A percentile compares a stretch with the other conserved stretches of the same genome.
Evolutionary conservation across 2,113 vertebrate genomes (phyloP).

Genomic region (Microcebus murinus): DNA sequence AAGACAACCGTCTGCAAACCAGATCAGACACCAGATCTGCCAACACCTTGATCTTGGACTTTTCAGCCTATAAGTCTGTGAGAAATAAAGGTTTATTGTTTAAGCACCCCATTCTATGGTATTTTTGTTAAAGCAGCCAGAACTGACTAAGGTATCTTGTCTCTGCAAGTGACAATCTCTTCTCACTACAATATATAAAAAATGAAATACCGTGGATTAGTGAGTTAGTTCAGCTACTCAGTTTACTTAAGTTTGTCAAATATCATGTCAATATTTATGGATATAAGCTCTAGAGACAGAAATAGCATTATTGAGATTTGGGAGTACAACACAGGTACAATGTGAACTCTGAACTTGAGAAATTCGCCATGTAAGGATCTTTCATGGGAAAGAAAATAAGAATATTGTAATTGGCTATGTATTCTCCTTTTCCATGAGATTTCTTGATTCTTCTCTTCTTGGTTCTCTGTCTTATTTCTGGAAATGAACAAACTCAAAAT

Average conservation of each 20-base stretch:
- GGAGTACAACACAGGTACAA: neutral
- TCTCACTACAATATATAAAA: neutral
- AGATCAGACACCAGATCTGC: neutral
- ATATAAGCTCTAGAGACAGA: neutral
- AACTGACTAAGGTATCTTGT: neutral
- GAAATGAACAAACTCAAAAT: conserved; percentile 56
- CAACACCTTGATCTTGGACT: neutral
- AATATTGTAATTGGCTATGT: neutral
- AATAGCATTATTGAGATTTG: neutral
- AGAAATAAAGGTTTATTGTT: neutral
- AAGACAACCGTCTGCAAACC: neutral
- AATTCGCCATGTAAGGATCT: neutral
- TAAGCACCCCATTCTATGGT: neutral
- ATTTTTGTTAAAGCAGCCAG: neutral
- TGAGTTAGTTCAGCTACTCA: neutral
- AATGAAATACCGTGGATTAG: neutral
- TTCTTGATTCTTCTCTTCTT: conserved; percentile 22
- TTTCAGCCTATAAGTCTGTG: neutral
- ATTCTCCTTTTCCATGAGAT: neutral
- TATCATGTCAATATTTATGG: neutral
- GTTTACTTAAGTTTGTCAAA: neutral
- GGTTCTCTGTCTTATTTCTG: conserved; percentile 56
- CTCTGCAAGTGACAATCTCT: neutral
- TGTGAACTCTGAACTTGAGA: neutral
- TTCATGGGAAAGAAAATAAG: neutral